Evolutionary conservation across 2,888 invertebrate species (phyloP), one percentile per base, ranked within the genome.

Genomic region (Tholera decimalis): DNA sequence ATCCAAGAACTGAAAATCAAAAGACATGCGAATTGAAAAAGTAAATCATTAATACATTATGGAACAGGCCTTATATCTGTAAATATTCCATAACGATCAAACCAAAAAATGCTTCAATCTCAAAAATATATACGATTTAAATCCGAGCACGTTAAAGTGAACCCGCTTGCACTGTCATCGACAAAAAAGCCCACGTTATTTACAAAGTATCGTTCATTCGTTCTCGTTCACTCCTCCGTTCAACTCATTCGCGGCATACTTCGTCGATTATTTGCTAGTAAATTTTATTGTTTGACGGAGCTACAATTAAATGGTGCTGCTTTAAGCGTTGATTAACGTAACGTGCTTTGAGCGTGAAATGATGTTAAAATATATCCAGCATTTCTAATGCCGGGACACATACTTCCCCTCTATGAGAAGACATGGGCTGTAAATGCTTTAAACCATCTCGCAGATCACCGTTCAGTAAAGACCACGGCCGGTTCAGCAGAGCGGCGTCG

Each of bases 231-330:
- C 57, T 79, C 79, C 76, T 37, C 59, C 77, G 51, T 75, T 66
- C 79, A 60, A 59, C 55, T 75, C 60, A 65, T 73, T 66, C 73
- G 57, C 58, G 50, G 55, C 71, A 73, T 62, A 70, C 72, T 79
- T 70, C 53, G 35, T 44, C 70, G 73, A 79, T 77, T 76, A 83
- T 83, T 84, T 83, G 64, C 76, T 58, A 60, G 82, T 79, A 74
- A 8, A 67, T 72, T 67, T 78, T 74, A 62, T 35, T 71, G 63
- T 62, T 33, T 44, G 39, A 6, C 49, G 53, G 18, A 39, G 26
- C 7, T 51, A 1, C 74, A 60, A 73, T 68, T 72, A 56, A 76
- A 73, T 72, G 51, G 8, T 39, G 15, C 13, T 55, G 53, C 55
- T 28, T 63, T 7, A 26, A 26, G 13, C 20, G 43, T 53, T 20